Percentiles rank a stretch among this genome's conserved stretches.
phyloP scores from a whole-genome alignment of 2,888 invertebrate genomes.

The Andricus quercusramuli region DNA sequence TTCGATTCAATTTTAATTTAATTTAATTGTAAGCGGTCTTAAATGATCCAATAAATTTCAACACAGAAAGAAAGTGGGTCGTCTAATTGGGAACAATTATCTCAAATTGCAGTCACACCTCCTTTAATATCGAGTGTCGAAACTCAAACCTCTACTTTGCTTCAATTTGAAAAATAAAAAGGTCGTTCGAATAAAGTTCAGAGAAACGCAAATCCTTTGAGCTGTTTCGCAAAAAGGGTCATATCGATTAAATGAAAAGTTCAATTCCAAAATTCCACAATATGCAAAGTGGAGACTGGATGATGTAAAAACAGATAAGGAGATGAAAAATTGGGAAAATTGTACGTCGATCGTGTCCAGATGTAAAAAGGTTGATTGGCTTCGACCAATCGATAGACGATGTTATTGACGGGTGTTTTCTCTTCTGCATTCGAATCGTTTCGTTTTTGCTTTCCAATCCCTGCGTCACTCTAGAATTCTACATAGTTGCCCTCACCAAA shows the following conservation, averaged over 20 bases:
- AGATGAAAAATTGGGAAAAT: constrained; percentile 54
- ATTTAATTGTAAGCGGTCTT: neutral
- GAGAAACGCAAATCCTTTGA: neutral
- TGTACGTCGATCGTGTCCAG: constrained; percentile 61
- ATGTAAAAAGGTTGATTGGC: constrained; percentile 67
- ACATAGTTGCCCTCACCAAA: constrained; percentile 6
- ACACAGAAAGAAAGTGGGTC: neutral
- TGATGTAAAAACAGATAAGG: constrained; percentile 43
- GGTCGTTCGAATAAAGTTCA: neutral
- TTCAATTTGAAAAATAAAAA: neutral
- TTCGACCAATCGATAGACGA: constrained; percentile 45
- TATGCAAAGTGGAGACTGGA: neutral
- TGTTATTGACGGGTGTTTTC: constrained; percentile 39
- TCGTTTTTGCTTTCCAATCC: neutral
- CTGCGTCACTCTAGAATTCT: constrained; percentile 17
- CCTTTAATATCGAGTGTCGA: neutral
- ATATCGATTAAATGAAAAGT: neutral
- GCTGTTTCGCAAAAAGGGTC: neutral
- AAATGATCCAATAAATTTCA: neutral
- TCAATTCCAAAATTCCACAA: neutral
- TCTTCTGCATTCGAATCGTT: constrained; percentile 21
- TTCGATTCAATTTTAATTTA: neutral
- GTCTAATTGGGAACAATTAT: neutral
- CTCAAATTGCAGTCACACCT: neutral
- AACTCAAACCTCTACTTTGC: neutral